Conservation (phyloP, 2,888 invertebrate genomes). For the Drosophila lacicola region DNA sequence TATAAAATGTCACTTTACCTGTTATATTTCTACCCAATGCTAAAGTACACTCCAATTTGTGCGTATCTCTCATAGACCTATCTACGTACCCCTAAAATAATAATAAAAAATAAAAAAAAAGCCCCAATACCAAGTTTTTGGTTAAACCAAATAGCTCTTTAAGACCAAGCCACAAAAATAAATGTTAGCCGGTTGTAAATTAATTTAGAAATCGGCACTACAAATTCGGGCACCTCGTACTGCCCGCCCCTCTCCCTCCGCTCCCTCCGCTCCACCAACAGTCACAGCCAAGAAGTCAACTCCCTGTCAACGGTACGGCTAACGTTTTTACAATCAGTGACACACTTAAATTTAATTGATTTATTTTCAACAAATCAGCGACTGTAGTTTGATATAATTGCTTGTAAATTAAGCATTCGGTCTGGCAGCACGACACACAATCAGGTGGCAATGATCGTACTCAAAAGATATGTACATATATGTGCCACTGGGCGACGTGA, state of each 20-base stretch:
- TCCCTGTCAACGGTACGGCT: slow-evolving; percentile 13
- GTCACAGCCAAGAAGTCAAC: background rate
- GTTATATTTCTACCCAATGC: too few relatives aligned
- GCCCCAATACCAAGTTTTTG: background rate
- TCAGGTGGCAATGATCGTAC: slow-evolving; percentile 38
- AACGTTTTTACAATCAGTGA: slow-evolving; percentile 66
- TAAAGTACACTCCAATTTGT: too few relatives aligned
- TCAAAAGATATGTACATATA: slow-evolving; percentile 1
- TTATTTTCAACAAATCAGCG: slow-evolving; percentile 77
- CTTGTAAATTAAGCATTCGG: slow-evolving; percentile 75
- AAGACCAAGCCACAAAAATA: slow-evolving; percentile 1
- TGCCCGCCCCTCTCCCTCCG: background rate
- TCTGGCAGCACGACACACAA: slow-evolving; percentile 34
- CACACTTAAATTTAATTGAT: slow-evolving; percentile 79
- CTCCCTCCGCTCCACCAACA: too few relatives aligned
- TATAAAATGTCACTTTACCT: too few relatives aligned
- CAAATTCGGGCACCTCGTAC: background rate
- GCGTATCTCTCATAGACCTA: too few relatives aligned
- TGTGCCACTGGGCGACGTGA: slow-evolving; percentile 5
- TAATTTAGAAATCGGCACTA: slow-evolving; percentile 2
- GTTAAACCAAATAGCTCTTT: background rate
- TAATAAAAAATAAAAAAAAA: background rate
- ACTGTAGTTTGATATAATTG: slow-evolving; percentile 78
- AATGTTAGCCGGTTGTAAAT: slow-evolving; percentile 6
- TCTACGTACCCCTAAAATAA: background rate